Conservation (phyloP, 2,797 vertebrate species). For the Aplochiton taeniatus region DNA sequence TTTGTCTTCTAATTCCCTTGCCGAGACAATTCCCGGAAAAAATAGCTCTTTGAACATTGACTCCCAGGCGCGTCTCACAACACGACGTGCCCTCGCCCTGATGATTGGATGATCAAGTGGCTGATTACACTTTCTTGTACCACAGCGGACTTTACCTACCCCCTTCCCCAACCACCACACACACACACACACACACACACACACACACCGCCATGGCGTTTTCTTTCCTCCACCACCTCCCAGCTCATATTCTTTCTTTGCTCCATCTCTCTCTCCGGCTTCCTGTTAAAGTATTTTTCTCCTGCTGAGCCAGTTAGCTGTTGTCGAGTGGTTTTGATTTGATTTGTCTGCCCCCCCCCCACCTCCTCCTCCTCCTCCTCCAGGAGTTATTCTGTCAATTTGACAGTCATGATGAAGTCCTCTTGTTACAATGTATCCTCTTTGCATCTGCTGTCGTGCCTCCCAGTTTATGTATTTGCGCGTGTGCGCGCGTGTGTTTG, state of each 20-base stretch:
- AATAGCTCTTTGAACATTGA: no score
- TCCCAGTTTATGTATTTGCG: no score
- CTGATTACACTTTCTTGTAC: no score
- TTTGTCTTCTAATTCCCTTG: no score
- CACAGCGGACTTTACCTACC: no score
- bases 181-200: no score
- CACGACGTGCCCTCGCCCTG: no score
- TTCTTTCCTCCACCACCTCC: not conserved
- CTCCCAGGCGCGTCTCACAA: no score
- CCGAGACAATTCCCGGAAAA: no score
- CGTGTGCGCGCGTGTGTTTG: not conserved
- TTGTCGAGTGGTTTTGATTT: not conserved
- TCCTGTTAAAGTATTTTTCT: not conserved
- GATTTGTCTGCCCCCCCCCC: slow-evolving; percentile 1
- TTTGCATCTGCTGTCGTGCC: not conserved
- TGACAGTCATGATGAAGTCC: slow-evolving; percentile 8
- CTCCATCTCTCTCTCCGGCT: not conserved
- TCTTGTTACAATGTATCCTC: not conserved
- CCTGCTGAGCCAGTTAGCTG: not conserved
- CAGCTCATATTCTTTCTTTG: not conserved
- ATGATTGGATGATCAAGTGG: no score
- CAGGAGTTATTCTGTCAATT: slow-evolving; percentile 4
- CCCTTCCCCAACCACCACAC: no score
- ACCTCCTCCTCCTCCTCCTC: not conserved
- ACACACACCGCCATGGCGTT: not conserved